Evolutionary conservation across 1,140 invertebrate genomes (phyloP).

Genomic region (Tetramorium parvispinum): DNA sequence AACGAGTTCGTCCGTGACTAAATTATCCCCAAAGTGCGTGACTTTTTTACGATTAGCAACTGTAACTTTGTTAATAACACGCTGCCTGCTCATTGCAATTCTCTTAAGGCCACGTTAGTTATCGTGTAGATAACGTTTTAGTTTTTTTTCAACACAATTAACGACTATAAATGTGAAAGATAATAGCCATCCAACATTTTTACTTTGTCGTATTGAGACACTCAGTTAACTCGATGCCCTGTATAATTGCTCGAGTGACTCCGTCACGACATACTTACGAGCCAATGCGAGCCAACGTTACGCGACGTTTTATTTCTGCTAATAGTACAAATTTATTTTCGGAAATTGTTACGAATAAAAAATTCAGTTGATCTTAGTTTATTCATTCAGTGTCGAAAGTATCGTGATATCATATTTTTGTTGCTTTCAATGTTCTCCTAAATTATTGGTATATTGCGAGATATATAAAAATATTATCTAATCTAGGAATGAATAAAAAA

Average conservation of each 20-base stretch:
- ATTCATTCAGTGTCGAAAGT: background rate
- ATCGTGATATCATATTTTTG: background rate
- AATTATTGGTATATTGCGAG: background rate
- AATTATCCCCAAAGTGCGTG: conserved; percentile 1
- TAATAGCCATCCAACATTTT: background rate
- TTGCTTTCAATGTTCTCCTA: background rate
- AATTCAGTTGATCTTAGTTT: background rate
- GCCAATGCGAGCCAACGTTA: background rate
- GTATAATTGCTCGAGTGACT: conserved; percentile 38
- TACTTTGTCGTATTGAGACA: background rate
- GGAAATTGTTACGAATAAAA: background rate
- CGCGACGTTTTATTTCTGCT: conserved; percentile 34
- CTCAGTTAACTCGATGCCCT: conserved; percentile 10
- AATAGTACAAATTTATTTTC: conserved; percentile 24
- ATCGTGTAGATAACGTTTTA: background rate
- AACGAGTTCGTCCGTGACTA: background rate
- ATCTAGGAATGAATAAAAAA: background rate
- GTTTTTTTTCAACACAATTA: background rate
- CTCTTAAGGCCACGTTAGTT: background rate
- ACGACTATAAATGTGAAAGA: background rate
- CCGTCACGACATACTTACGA: background rate
- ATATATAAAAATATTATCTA: background rate
- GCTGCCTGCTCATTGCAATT: background rate
- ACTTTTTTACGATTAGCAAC: background rate
- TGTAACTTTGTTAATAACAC: background rate